Conservation (phyloP, 2,113 vertebrate genomes). For the Nibea coibor region DNA sequence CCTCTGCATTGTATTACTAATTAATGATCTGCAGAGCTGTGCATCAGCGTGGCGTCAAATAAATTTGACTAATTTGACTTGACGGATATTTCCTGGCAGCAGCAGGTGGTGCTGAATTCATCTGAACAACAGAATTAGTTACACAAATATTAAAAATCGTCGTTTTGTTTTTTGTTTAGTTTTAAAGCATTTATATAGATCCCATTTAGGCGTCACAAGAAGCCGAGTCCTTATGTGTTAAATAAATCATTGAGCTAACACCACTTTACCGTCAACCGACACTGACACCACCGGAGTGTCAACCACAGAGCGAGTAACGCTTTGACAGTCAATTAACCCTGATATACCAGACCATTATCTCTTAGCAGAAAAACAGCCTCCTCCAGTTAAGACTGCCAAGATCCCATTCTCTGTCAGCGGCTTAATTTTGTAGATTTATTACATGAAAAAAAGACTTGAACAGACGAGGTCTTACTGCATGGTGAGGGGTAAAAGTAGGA, state of each 20-base stretch:
- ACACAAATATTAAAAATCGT: background rate
- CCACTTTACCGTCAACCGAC: slow-evolving; percentile 1
- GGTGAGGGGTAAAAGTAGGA: background rate
- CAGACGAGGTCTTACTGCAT: background rate
- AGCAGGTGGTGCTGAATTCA: background rate
- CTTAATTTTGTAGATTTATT: background rate
- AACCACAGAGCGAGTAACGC: slow-evolving; percentile 13
- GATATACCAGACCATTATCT: background rate
- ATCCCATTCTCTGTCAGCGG: background rate
- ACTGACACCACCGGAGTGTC: background rate
- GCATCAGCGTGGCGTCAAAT: background rate
- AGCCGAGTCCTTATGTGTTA: slow-evolving; percentile 7
- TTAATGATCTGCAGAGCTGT: background rate
- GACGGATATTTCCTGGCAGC: background rate
- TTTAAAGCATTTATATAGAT: background rate
- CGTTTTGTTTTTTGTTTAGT: background rate
- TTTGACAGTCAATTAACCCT: slow-evolving; percentile 26
- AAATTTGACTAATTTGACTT: background rate
- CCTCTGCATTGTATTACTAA: background rate
- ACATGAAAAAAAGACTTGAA: background rate
- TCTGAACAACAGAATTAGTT: background rate
- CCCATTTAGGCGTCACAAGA: background rate
- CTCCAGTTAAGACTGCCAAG: background rate
- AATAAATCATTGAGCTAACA: slow-evolving; percentile 4
- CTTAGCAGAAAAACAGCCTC: slow-evolving; percentile 6